Evolutionary conservation across 2,888 invertebrate species (phyloP), one percentile per base, ranked within the genome.

Genomic region (Furcula furcula): DNA sequence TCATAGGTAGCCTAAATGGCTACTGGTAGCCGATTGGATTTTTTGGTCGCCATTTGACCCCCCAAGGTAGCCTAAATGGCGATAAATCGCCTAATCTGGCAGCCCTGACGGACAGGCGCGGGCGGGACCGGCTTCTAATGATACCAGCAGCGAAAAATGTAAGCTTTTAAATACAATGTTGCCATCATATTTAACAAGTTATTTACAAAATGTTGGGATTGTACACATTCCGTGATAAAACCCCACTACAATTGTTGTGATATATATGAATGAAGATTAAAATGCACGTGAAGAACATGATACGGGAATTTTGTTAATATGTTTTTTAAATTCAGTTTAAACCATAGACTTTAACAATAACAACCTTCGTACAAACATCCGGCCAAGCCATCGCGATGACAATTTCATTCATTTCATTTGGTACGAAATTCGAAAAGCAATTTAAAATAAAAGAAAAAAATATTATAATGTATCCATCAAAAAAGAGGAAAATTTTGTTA

Each of bases 401-500:
- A 81, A 66, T 62, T 62, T 66, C 67, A 70, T 66, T 71, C 61
- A 60, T 54, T 57, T 55, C 56, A 59, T 54, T 65, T 57, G 64
- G 52, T 69, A 75, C 69, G 71, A 81, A 76, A 87, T 86, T 88
- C 80, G 74, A 88, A 87, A 79, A 80, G 74, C 54, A 62, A 81
- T 81, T 82, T 76, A 65, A 85, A 85, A 75, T 76, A 74, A 76
- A 80, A 76, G 65, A 76, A 76, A 82, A 81, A 80, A 77, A 77
- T 64, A 68, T 71, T 72, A 80, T 73, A 65, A 76, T 80, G 77
- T 68, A 75, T 73, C 86, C 73, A 79, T 86, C 86, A 85, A 81
- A 85, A 84, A 84, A 79, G 76, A 77, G 75, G 69, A 83, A 87
- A 85, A 86, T 76, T 84, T 84, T 86, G 74, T 80, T 82, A 84